Evolutionary conservation across 2,888 invertebrate genomes (phyloP).

Genomic region (Euplagia quadripunctaria): DNA sequence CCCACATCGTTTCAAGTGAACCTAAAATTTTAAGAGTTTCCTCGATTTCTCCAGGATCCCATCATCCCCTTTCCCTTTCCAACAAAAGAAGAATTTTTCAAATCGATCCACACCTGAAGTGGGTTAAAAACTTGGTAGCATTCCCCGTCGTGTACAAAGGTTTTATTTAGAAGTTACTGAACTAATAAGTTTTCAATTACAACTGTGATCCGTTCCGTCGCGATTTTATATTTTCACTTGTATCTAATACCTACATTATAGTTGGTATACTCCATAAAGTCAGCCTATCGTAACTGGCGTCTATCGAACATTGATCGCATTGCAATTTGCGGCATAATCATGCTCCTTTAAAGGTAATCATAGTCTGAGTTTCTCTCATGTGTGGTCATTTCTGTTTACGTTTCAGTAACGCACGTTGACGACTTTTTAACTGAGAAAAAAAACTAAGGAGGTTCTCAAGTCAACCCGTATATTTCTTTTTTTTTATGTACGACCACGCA

Average conservation of each 20-base stretch:
- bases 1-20: too few species aligned
- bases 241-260: neutral
- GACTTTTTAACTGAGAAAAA: neutral
- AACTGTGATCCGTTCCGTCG: slow-evolving; percentile 1
- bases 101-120: too few species aligned
- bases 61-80: too few species aligned
- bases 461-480: too few species aligned
- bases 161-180: slow-evolving; percentile 14
- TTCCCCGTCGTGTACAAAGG: neutral
- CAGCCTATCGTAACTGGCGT: slow-evolving; percentile 17
- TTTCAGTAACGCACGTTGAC: neutral
- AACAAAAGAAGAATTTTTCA: too few species aligned
- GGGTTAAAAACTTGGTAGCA: neutral
- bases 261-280: neutral
- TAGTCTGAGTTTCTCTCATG: slow-evolving; percentile 29
- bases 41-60: too few species aligned
- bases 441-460: too few species aligned
- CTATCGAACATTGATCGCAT: slow-evolving; percentile 32
- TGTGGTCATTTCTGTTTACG: slow-evolving; percentile 18
- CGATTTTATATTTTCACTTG: slow-evolving; percentile 12
- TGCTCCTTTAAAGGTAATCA: slow-evolving; percentile 43
- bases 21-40: too few species aligned
- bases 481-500: too few species aligned
- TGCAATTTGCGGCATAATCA: slow-evolving; percentile 32
- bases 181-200: slow-evolving; percentile 14